Percentiles rank a stretch among this genome's conserved stretches.
Evolutionary conservation across 2,888 invertebrate genomes (phyloP).

Genomic region (Hyalella azteca): DNA sequence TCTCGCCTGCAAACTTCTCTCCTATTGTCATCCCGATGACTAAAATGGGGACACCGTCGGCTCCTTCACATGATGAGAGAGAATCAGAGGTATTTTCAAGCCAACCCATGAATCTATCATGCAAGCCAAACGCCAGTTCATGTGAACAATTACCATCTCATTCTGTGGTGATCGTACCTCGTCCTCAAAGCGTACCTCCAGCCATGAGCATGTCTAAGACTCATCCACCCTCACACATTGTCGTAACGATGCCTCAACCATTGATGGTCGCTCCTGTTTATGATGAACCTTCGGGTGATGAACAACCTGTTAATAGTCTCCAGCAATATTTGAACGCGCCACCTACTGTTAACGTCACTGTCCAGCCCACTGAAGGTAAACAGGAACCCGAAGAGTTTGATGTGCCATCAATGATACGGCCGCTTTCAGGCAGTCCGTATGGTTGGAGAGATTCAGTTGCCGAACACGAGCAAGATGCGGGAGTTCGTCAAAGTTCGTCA

Average conservation of each 20-base stretch:
- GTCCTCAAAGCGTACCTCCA: background rate
- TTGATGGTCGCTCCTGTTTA: conserved; percentile 16
- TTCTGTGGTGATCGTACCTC: background rate
- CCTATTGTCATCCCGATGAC: background rate
- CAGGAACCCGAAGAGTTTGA: background rate
- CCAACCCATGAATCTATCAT: background rate
- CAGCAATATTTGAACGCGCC: background rate
- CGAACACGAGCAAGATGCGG: background rate
- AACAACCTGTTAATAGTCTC: background rate
- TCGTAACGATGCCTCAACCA: conserved; percentile 8
- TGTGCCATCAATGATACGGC: background rate
- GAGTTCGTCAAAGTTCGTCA: too few relatives aligned
- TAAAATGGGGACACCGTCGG: background rate
- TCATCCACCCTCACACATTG: background rate
- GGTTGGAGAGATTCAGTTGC: conserved; percentile 4
- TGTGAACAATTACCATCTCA: background rate
- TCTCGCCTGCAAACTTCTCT: background rate
- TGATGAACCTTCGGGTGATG: conserved; percentile 21
- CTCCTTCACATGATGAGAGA: background rate
- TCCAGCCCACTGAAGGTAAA: background rate
- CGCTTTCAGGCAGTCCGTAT: background rate
- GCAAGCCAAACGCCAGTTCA: background rate
- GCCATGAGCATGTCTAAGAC: background rate
- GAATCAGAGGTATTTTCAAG: background rate
- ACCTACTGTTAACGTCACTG: background rate